Conservation (phyloP, 2,888 invertebrate genomes). For the Girardia tigrina region DNA sequence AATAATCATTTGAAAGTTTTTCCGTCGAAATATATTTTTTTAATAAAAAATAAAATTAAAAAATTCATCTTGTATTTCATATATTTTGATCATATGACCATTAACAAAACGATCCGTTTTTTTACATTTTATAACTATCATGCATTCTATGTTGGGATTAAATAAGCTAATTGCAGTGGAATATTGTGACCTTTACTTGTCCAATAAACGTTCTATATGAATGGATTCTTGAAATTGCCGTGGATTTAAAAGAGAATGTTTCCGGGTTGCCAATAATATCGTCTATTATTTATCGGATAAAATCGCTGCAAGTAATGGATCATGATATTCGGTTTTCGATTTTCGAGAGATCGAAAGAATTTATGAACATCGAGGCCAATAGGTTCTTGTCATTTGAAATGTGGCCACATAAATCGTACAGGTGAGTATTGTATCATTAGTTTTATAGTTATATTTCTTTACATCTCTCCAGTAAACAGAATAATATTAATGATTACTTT, state of each 20-base stretch:
- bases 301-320: neutral
- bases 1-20: too few species aligned
- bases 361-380: constrained; percentile 80
- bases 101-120: too few species aligned
- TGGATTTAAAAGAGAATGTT: constrained; percentile 5
- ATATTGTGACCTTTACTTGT: neutral
- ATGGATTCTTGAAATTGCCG: constrained; percentile 2
- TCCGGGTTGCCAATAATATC: neutral
- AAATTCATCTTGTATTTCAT: too few species aligned
- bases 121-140: too few species aligned
- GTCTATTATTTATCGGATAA: neutral
- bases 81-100: too few species aligned
- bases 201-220: neutral
- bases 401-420: constrained; percentile 93
- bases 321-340: constrained; percentile 3
- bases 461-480: too few species aligned
- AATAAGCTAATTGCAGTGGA: constrained; percentile 12
- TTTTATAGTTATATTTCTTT: neutral
- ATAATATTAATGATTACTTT: too few species aligned
- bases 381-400: constrained; percentile 74
- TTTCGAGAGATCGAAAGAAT: neutral
- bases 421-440: constrained; percentile 53
- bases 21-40: too few species aligned
- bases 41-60: too few species aligned
- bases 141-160: too few species aligned